Base-by-base conservation (phyloP, 2,888 invertebrate species). In the Ophion obscuratus region DNA sequence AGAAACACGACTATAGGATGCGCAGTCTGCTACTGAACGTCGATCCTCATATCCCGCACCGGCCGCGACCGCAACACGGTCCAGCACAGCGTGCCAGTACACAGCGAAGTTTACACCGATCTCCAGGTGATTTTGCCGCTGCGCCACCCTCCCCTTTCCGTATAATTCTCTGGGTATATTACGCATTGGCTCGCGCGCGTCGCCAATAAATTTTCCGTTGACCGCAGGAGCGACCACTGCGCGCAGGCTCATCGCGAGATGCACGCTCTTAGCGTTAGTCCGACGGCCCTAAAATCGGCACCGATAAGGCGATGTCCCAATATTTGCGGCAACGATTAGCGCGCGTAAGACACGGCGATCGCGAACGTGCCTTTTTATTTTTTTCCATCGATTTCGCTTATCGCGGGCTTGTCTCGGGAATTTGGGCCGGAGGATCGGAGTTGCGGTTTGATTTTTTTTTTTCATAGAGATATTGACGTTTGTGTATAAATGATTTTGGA, bases 31-130 rank as follows among this genome's bases (percentile, higher is more conserved):
- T 85, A 88, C 83, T 85, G 88, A 79, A 83, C 86, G 82, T 89
- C 88, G 87, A 87, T 88, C 88, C 85, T 89, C 89, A 89, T 89
- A 90, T 89, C 84, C 88, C 78, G 87, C 90, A 91, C 87, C 90
- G 91, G 90, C 88, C 89, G 88, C 88, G 88, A 89, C 91, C 91
- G 89, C 92, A 92, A 92, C 92, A 92, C 83, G 90, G 90, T 90
- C 90, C 87, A 80, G 88, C 88, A 84, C 80, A 87, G 86, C 85
- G 87, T 86, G 88, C 89, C 89, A 88, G 87, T 89, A 88, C 86
- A 89, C 89, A 88, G 88, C 87, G 87, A 90, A 84, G 84, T 79
- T 75, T 81, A 80, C 20, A 9, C 75, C 71, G 62, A 57, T 71
- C 84, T 44, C 62, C 57, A 47, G 71, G 36, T 53, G 67, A 81